Percentiles rank a stretch among this genome's conserved stretches.
Evolutionary conservation across 2,797 vertebrate species (phyloP).

Genomic region (Stomatorhinus walkeri): DNA sequence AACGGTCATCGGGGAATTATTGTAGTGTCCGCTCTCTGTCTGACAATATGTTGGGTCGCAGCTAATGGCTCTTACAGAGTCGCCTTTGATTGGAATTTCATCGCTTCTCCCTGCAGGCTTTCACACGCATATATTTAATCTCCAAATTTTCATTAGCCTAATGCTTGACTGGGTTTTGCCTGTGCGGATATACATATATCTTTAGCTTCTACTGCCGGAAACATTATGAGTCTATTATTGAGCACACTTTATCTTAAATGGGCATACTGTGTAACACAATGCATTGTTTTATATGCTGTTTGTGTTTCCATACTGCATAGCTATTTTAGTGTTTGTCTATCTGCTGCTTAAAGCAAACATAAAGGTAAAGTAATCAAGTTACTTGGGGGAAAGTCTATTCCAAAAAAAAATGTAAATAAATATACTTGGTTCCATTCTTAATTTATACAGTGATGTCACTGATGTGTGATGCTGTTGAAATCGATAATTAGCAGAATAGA

Average conservation of each 20-base stretch:
- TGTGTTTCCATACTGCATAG: not conserved
- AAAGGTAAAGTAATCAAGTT: not conserved
- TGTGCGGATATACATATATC: not conserved
- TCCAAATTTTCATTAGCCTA: not conserved
- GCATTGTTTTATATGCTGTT: not conserved
- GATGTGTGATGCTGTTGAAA: not conserved
- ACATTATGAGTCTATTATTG: slow-evolving; percentile 4
- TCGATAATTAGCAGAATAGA: not conserved
- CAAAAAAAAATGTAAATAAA: not conserved
- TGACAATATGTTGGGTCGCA: not conserved
- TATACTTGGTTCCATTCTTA: not conserved
- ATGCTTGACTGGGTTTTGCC: not conserved
- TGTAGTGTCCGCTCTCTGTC: not conserved
- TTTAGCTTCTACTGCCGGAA: not conserved
- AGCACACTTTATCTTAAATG: not conserved
- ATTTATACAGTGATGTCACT: not conserved
- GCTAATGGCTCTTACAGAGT: not conserved
- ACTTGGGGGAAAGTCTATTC: not conserved
- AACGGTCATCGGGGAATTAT: not conserved
- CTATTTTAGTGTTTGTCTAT: not conserved
- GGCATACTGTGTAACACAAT: not conserved
- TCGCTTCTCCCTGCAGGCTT: not conserved
- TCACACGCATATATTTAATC: not conserved
- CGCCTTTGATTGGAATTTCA: not conserved
- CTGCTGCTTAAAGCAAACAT: not conserved